These are phyloP conservation scores for Crossaster papposus DNA, from an alignment of 53 echinoderm and acorn worm species.

Conservation along the genomic window DNA sequence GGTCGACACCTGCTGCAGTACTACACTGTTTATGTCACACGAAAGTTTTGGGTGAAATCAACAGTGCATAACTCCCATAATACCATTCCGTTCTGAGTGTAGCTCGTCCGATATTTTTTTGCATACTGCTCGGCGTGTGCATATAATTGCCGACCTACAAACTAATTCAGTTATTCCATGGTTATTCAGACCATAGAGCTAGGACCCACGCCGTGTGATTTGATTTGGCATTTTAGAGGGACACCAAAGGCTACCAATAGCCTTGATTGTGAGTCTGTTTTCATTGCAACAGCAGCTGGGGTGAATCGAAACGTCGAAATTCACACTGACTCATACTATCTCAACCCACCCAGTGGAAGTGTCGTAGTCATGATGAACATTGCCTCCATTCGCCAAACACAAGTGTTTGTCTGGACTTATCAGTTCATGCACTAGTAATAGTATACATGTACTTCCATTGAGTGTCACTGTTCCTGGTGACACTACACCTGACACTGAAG, in stretches of 20 bases:
- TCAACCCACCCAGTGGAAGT: neutral
- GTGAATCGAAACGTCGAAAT: neutral
- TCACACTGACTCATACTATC: constrained; percentile 21
- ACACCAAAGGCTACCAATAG: neutral
- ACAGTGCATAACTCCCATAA: neutral
- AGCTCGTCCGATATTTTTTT: neutral
- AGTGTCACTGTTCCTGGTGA: neutral
- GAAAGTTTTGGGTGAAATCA: constrained; percentile 1
- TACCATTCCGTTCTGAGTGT: neutral
- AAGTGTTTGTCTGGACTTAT: neutral
- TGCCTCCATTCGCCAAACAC: neutral
- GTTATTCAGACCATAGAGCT: neutral
- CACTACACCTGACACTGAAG: constrained; percentile 12
- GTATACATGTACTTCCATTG: neutral
- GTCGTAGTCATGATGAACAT: neutral
- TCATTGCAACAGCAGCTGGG: neutral
- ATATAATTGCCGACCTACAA: neutral
- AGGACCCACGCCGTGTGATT: constrained; percentile 10
- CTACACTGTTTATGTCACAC: neutral
- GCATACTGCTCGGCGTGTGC: neutral
- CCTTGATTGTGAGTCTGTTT: neutral
- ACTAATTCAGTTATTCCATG: neutral
- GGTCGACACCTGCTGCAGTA: neutral
- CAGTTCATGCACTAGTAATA: neutral
- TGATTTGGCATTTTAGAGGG: constrained; percentile 5